Evolutionary conservation across 2,797 vertebrate species (phyloP), one percentile per base, ranked within the genome.

Genomic region (Pseudocheirus occidentalis): DNA sequence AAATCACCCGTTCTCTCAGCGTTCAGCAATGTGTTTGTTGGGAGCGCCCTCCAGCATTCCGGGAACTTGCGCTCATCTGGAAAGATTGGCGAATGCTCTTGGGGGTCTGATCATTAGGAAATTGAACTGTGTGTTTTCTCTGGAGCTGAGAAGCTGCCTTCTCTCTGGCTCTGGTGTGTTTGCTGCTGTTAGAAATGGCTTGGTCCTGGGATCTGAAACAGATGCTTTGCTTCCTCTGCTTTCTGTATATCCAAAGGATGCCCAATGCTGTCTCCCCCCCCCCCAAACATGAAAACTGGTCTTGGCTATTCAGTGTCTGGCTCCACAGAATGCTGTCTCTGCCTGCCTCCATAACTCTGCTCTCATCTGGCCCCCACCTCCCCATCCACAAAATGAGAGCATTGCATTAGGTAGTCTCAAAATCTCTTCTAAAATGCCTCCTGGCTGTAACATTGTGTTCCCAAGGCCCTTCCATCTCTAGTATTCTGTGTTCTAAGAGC

Each of bases 101-200:
- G 14, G 81, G 94, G 81, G 56, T 90, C 95, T 1, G 9, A 58
- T 62, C 94, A 81, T 87, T 57, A 91, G 92, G 94, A 96, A 94
- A 93, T 81, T 14, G 90, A 95, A 58, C 94, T 53, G 91, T 95
- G 94, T 93, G 90, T 96, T 95, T 96, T 94, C 95, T 95, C 91
- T 73, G 92, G 94, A 92, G 91, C 21, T 0, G 56, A 94, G 54
- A 89, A 93, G 90, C 91, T 93, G 90, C 66, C n/a, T 73, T 62
- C 94, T 95, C 57, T 92, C 14, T 89, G 90, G 92, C 93, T 46
- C 0, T 3, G 24, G 87, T 90, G 29, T 1, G 1, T 89, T 94
- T n/a, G 93, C 91, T 50, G 92, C 87, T 27, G 92, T 92, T 89
- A 87, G n/a, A 94, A 91, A 90, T 95, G n/a, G 62, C 92, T 1